phyloP scores from a whole-genome alignment of 2,888 invertebrate genomes.

The Pristionchus maxplancki region DNA sequence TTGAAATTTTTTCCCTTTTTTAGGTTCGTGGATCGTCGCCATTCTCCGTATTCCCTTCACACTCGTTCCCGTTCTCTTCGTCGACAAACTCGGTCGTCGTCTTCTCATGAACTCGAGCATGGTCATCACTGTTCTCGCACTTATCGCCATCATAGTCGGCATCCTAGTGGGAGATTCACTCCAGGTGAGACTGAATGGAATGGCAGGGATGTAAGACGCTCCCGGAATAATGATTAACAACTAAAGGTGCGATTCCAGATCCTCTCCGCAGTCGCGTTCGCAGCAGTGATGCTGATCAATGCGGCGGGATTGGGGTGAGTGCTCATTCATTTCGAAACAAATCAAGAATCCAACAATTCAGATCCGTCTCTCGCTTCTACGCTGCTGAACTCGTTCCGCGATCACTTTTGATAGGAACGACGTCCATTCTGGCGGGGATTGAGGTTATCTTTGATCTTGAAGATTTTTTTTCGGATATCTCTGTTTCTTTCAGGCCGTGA shows the following conservation, averaged over 20 bases:
- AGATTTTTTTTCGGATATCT: not conserved
- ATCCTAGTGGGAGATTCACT: slow-evolving; percentile 56
- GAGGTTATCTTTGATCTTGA: not conserved
- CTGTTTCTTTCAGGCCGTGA: not conserved
- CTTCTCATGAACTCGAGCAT: slow-evolving; percentile 57
- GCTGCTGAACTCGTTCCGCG: slow-evolving; percentile 66
- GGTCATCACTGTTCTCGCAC: not conserved
- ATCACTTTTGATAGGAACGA: slow-evolving; percentile 59
- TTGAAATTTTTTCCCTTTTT: not conserved
- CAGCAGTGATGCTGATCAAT: slow-evolving; percentile 60
- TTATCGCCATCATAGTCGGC: slow-evolving; percentile 54
- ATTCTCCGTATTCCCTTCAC: slow-evolving; percentile 62
- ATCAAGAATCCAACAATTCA: slow-evolving; percentile 41
- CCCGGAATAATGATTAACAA: no score
- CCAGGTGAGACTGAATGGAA: slow-evolving; percentile 56
- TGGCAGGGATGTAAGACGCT: no score
- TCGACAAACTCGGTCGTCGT: slow-evolving; percentile 64
- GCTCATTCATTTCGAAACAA: not conserved
- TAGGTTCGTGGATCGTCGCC: slow-evolving; percentile 50
- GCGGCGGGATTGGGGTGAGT: slow-evolving; percentile 56
- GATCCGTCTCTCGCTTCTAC: slow-evolving; percentile 65
- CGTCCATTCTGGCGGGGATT: slow-evolving; percentile 57
- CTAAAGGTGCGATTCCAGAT: slow-evolving; percentile 51
- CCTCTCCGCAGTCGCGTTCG: slow-evolving; percentile 57
- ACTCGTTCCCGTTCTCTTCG: slow-evolving; percentile 62